Conservation (phyloP, 2,113 vertebrate species). For the Ancistrus triradiatus region DNA sequence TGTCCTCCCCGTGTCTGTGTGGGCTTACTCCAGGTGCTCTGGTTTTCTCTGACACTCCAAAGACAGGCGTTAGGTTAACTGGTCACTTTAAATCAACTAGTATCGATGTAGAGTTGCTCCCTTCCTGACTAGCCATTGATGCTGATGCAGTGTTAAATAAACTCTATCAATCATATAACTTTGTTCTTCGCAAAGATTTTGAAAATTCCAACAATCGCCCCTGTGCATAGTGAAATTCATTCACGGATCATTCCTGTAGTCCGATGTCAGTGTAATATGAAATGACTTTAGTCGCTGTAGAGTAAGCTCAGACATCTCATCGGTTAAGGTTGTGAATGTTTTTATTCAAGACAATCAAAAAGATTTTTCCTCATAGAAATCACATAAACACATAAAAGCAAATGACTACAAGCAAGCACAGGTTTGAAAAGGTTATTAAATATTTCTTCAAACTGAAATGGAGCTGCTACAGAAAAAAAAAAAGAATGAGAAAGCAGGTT, state of each 20-base stretch:
- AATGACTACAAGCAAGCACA: conserved; percentile 44
- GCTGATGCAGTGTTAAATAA: too few species aligned
- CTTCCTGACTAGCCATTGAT: too few species aligned
- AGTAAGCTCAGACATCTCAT: not conserved
- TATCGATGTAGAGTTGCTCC: too few species aligned
- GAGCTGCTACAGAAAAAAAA: conserved; percentile 3
- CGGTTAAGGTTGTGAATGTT: conserved; percentile 35
- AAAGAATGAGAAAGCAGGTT: not conserved
- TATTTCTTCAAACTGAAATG: conserved; percentile 37
- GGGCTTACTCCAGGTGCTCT: too few species aligned
- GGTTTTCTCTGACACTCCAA: too few species aligned
- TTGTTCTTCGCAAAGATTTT: too few species aligned
- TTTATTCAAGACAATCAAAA: conserved; percentile 68
- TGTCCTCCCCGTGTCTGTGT: too few species aligned
- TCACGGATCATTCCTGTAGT: not conserved
- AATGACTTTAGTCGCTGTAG: too few species aligned
- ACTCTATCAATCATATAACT: too few species aligned
- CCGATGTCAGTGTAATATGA: not conserved
- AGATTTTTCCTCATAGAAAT: conserved; percentile 39
- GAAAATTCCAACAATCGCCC: too few species aligned
- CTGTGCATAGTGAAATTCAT: not conserved
- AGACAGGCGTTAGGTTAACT: too few species aligned
- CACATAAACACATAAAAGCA: conserved; percentile 42
- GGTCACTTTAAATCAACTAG: too few species aligned
- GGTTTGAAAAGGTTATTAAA: conserved; percentile 42